These are phyloP conservation scores for Cyclina sinensis DNA, from an alignment of 1,140 invertebrate genomes.

Conservation along the genomic window DNA sequence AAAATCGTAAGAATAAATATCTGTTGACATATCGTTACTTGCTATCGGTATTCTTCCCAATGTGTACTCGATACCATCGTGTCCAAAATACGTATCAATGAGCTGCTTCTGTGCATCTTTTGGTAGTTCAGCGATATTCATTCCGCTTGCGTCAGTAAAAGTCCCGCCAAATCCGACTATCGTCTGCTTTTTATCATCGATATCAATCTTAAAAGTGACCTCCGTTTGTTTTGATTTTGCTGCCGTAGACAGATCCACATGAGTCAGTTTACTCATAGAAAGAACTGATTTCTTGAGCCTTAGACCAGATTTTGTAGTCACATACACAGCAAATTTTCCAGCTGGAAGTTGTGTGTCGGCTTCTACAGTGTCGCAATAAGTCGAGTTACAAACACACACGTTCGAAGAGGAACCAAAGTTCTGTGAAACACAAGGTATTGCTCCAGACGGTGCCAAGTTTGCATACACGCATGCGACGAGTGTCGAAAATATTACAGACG, in stretches of 20 bases:
- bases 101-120: conserved; percentile 88
- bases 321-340: background rate
- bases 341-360: background rate
- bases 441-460: background rate
- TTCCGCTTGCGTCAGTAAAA: conserved; percentile 94
- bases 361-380: conserved; percentile 50
- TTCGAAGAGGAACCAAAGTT: conserved; percentile 20
- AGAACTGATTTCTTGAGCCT: background rate
- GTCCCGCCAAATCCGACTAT: conserved; percentile 94
- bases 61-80: conserved; percentile 90
- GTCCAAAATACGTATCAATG: conserved; percentile 88
- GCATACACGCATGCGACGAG: background rate
- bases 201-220: conserved; percentile 54
- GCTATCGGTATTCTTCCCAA: conserved; percentile 90
- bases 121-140: conserved; percentile 91
- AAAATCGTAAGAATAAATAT: conserved; percentile 91
- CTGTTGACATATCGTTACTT: conserved; percentile 91
- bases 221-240: background rate
- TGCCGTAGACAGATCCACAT: background rate
- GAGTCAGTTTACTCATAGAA: background rate
- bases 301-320: conserved; percentile 25
- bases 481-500: too few species aligned
- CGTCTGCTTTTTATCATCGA: conserved; percentile 81
- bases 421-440: background rate
- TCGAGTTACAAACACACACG: conserved; percentile 61